These are phyloP conservation scores for Orchestia grillus DNA, from an alignment of 1,140 invertebrate species.

Conservation along the genomic window DNA sequence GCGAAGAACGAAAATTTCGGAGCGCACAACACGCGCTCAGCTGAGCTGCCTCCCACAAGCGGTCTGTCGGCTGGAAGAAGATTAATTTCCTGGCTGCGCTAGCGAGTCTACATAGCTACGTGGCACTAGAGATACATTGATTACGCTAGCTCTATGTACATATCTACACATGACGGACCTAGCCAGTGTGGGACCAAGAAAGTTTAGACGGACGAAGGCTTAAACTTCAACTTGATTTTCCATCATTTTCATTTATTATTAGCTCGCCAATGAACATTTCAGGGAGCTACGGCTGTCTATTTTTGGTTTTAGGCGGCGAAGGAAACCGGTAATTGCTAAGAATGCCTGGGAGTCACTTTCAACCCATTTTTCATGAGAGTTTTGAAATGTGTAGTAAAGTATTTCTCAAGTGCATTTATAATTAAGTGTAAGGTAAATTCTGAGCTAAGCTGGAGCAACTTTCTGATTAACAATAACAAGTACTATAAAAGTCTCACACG, in stretches of 20 bases:
- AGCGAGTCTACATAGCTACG: neutral
- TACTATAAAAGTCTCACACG: neutral
- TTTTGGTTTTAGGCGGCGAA: neutral
- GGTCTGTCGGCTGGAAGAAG: neutral
- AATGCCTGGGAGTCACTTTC: neutral
- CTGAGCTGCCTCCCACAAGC: neutral
- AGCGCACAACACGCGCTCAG: neutral
- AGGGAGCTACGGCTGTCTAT: neutral
- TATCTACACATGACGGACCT: slow-evolving; percentile 5
- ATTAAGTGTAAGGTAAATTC: neutral
- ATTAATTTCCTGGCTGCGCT: neutral
- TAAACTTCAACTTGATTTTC: neutral
- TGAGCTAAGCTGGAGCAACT: neutral
- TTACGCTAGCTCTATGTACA: slow-evolving; percentile 38
- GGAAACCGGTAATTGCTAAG: neutral
- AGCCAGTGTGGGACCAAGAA: neutral
- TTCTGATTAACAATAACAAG: slow-evolving; percentile 27
- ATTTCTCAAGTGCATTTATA: neutral
- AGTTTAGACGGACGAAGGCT: neutral
- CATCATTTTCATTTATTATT: neutral
- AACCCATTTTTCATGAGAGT: neutral
- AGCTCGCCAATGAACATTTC: neutral
- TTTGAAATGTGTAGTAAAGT: neutral
- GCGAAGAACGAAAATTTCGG: neutral
- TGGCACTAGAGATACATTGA: slow-evolving; percentile 52